Percentiles rank a stretch among this genome's conserved stretches.
These are phyloP conservation scores for Hapalemur alaotrensis DNA, from an alignment of 2,797 vertebrate species.

Conservation along the genomic window DNA sequence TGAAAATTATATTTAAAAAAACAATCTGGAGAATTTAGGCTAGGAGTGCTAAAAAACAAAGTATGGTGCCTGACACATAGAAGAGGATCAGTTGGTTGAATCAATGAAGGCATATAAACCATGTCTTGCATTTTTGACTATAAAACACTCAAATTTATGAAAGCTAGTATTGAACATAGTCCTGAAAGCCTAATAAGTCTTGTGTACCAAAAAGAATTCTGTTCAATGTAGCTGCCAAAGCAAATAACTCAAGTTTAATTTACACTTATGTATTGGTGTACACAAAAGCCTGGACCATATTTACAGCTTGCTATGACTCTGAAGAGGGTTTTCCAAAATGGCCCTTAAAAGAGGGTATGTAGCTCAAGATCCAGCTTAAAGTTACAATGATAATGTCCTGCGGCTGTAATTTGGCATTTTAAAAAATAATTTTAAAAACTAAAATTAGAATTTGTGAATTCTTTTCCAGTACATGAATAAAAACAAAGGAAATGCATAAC, in stretches of 20 bases:
- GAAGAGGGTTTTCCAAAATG: constrained; percentile 5
- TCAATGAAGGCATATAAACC: neutral
- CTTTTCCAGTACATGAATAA: neutral
- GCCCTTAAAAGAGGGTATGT: neutral
- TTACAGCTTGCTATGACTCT: neutral
- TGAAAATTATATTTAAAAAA: constrained; percentile 41
- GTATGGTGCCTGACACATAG: neutral
- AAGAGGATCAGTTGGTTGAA: neutral
- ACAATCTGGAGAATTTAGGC: neutral
- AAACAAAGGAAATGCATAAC: too few relatives aligned
- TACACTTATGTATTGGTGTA: neutral
- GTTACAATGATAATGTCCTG: neutral
- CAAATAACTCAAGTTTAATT: neutral
- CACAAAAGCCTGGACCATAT: neutral
- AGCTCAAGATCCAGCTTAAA: neutral
- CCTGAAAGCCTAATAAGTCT: neutral
- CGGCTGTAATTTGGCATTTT: neutral
- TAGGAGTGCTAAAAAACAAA: neutral
- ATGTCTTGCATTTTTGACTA: neutral
- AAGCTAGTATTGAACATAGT: neutral
- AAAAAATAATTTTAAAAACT: neutral
- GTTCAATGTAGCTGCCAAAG: neutral
- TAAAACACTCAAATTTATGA: constrained; percentile 25
- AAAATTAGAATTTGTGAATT: constrained; percentile 13
- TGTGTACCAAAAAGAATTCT: constrained; percentile 16